These are phyloP conservation scores for Merodon equestris DNA, from an alignment of 2,888 invertebrate genomes.

Conservation along the genomic window DNA sequence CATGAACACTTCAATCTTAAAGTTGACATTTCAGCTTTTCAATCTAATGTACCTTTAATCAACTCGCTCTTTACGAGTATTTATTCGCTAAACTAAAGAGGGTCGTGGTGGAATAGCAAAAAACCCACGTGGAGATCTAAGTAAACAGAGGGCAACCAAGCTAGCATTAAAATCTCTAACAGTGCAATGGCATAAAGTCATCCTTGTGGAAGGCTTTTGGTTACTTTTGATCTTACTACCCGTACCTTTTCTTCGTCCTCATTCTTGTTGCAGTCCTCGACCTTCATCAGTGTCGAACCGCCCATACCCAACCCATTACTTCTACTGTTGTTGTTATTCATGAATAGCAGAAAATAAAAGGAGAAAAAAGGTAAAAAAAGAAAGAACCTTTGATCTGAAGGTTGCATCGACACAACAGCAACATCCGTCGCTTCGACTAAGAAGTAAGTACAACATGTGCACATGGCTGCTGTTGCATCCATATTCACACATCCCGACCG, in stretches of 20 bases:
- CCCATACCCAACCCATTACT: no score
- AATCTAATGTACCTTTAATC: slow-evolving; percentile 54
- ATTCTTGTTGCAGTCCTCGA: no score
- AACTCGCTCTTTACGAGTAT: slow-evolving; percentile 20
- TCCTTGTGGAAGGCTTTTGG: slow-evolving; percentile 61
- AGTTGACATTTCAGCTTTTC: slow-evolving; percentile 32
- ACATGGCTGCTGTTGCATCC: slow-evolving; percentile 27
- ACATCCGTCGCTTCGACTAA: slow-evolving; percentile 13
- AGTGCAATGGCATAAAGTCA: slow-evolving; percentile 67
- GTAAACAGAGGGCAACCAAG: slow-evolving; percentile 59
- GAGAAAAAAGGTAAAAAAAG: background rate
- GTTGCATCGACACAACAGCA: slow-evolving; percentile 53
- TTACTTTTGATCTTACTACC: slow-evolving; percentile 63
- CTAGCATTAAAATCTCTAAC: slow-evolving; percentile 46
- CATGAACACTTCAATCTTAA: slow-evolving; percentile 13
- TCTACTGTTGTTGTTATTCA: slow-evolving; percentile 37
- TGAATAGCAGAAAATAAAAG: slow-evolving; percentile 27
- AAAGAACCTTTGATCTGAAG: slow-evolving; percentile 64
- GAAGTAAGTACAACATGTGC: slow-evolving; percentile 47
- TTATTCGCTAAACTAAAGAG: no score
- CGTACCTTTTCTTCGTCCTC: background rate
- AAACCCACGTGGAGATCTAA: slow-evolving; percentile 44
- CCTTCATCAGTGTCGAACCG: no score
- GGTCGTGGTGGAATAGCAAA: background rate
- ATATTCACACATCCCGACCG: background rate